A percentile compares a stretch with the other conserved stretches of the same genome.
Evolutionary conservation across 2,888 invertebrate species (phyloP).

Genomic region (Oligia latruncula): DNA sequence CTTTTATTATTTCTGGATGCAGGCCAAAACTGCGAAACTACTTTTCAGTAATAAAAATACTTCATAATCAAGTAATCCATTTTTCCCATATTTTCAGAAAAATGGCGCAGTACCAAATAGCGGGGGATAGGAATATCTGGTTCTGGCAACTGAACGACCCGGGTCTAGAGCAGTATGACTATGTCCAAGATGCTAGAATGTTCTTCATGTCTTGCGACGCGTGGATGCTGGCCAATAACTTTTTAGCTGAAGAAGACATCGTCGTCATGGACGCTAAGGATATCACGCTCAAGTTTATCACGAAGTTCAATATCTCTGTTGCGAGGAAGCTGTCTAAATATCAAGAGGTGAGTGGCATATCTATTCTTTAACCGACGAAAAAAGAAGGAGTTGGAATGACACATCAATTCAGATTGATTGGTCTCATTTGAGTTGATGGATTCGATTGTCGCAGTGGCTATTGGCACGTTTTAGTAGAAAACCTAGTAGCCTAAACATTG

Average conservation of each 20-base stretch:
- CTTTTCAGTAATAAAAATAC: conserved; percentile 1
- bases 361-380: neutral
- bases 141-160: conserved; percentile 87
- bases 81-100: conserved; percentile 74
- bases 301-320: conserved; percentile 91
- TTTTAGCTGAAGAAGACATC: conserved; percentile 77
- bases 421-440: neutral
- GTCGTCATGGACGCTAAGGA: conserved; percentile 84
- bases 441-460: neutral
- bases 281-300: conserved; percentile 81
- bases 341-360: conserved; percentile 84
- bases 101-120: conserved; percentile 74
- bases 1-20: conserved; percentile 1
- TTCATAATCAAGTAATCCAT: neutral
- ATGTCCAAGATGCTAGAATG: conserved; percentile 77
- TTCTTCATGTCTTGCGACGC: conserved; percentile 81
- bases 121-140: conserved; percentile 79
- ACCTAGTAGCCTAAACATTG: no score
- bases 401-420: neutral
- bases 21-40: neutral
- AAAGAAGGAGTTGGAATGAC: neutral
- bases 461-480: neutral
- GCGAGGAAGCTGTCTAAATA: conserved; percentile 91
- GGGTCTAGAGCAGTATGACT: conserved; percentile 82
- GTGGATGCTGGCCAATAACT: conserved; percentile 75